Base-by-base conservation (phyloP, 2,113 vertebrate genomes). In the Crotalus tigris region DNA sequence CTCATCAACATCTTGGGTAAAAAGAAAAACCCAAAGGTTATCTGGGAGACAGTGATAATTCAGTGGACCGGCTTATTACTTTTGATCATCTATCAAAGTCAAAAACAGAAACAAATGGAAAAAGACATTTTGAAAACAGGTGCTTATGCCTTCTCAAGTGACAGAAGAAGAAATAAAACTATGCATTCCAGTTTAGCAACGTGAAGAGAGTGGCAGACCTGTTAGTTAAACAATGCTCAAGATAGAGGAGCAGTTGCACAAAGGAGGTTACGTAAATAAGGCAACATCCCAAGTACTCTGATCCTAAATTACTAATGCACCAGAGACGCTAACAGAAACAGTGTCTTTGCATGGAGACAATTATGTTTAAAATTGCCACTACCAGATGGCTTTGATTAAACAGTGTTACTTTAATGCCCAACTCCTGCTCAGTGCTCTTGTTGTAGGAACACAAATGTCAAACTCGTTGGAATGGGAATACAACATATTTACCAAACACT, bases 31-130 rank as follows among this genome's bases (percentile, higher is more conserved):
- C 96, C 95, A 95, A 81, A 81, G n/a, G 2, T 39, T 81, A 19
- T 19, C 93, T 94, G 96, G 96, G 95, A 95, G 96, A 95, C 91
- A 94, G 90, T 91, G 90, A 96, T 93, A 92, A 93, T 96, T 96
- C 95, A 96, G 90, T 94, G 94, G 93, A 94, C 94, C 95, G 95
- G 95, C 93, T 93, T 93, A 95, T 96, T 97, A 96, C 91, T 95
- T 90, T 94, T 95, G 95, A 95, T 95, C 86, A 94, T 51, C 88
- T 90, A 94, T n/a, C 86, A 95, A 92, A 95, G 94, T 93, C 85
- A 96, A 94, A 95, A 96, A 96, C 93, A 94, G 85, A 96, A 97
- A 95, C 93, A 94, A 97, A 94, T 94, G 95, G 69, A 44, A 88
- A 87, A 94, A 93, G 95, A 91, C 69, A 90, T 94, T 49, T 96